A percentile compares a stretch with the other conserved stretches of the same genome.
phyloP scores from a whole-genome alignment of 2,888 invertebrate genomes.

The Caenorhabditis drosophilae region DNA sequence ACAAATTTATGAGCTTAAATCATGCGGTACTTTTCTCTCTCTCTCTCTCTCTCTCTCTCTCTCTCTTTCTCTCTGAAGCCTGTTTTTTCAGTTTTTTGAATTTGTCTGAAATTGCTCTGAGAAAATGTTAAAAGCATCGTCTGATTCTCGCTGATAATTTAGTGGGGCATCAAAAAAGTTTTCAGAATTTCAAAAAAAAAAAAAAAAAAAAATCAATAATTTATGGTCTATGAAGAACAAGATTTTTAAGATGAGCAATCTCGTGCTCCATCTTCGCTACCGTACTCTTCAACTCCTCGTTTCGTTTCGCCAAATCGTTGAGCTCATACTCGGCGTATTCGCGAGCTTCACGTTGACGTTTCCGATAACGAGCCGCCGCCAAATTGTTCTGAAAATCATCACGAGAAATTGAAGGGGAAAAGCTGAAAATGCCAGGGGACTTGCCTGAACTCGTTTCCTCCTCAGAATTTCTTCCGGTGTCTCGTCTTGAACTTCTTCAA shows the following conservation, averaged over 20 bases:
- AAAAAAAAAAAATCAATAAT: neutral
- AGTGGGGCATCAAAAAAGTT: no score
- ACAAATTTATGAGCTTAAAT: no score
- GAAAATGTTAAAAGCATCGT: no score
- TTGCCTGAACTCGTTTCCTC: conserved; percentile 59
- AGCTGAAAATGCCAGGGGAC: neutral
- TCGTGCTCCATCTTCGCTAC: conserved; percentile 41
- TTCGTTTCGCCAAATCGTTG: conserved; percentile 41
- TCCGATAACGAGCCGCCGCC: conserved; percentile 63
- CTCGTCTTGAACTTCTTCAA: conserved; percentile 40
- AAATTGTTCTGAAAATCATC: conserved; percentile 53
- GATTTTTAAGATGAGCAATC: conserved; percentile 31
- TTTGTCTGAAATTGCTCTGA: no score
- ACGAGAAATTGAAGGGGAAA: neutral
- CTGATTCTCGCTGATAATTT: no score
- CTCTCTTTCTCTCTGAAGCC: no score
- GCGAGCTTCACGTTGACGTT: conserved; percentile 57
- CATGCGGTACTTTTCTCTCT: no score
- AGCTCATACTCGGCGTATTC: conserved; percentile 47
- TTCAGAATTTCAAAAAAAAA: no score
- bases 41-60: no score
- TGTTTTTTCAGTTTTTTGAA: neutral
- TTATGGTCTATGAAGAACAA: conserved; percentile 18
- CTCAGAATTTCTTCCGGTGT: conserved; percentile 59
- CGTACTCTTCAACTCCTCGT: conserved; percentile 43